Evolutionary conservation across 2,888 invertebrate genomes (phyloP), one percentile per base, ranked within the genome.

Genomic region (Habroteleia sp.): DNA sequence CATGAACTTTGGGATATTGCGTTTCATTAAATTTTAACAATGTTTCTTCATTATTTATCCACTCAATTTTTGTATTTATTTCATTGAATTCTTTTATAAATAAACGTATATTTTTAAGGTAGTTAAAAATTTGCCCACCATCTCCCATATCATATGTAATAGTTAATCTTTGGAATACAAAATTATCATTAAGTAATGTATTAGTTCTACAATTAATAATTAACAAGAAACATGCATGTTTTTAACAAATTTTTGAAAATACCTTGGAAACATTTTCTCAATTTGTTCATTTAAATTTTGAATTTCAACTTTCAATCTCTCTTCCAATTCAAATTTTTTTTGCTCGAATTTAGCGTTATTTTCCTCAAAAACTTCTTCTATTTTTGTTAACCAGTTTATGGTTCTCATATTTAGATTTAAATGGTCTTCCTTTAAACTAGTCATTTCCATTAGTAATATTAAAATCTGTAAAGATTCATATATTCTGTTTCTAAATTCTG

Each of bases 41-140:
- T 2, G 90, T 89, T 89, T 98, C 97, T 90, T 98, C 97, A 79
- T 93, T 92, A 88, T 97, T 97, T 48, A 97, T 96, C 96, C 96
- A 97, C 2, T 89, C 87, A 10, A 96, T 94, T 78, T 94, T 91
- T 78, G 93, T 92, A 80, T 95, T 93, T 81, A 96, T 94, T 11
- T 93, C 93, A 68, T 92, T 92, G 42, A 98, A 89, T 68, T 94
- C 91, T 80, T 94, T 93, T 63, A 94, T 92, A 39, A 96, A 92
- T 77, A 93, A 92, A 56, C 94, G 91, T 78, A 97, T 90, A 81
- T 94, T 92, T 85, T 94, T 92, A 25, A 94, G 92, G 86, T 97
- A 97, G 81, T 95, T 94, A 7, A 92, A 90, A 76, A 96, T 93
- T 82, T 94, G 92, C 50, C 92, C 90, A 2, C 93, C 91, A 80